Evolutionary conservation across 2,113 vertebrate species (phyloP), one percentile per base, ranked within the genome.

Genomic region (Bujurquina vittata): DNA sequence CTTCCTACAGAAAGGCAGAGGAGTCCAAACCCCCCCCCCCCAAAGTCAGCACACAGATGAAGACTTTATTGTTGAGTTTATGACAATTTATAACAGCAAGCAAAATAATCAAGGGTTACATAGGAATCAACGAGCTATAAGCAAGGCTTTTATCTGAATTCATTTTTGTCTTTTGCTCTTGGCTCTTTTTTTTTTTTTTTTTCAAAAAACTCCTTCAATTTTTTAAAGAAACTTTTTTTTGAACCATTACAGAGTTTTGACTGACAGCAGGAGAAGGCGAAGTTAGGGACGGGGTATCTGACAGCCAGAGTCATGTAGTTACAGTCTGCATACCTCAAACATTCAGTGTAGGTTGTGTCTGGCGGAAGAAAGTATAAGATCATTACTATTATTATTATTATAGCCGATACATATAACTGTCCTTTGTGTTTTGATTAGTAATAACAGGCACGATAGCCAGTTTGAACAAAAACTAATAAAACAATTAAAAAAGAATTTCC

Each of bases 181-280:
- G 0, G 4, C 46, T 12, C 35, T 9, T 77, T 4, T 17, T 12
- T 72, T 72, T 72, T 52, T 52, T 12, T 52, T 72, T 3, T 31
- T 52, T 72, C 55, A 17, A 88, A 56, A 0, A 81, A 33, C 0
- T 84, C 35, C 22, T 37, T 67, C 0, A 84, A 0, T 26, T 12
- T 85, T 31, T 77, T 33, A 9, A 67, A 0, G 0, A 10, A 4
- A 57, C 63, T 73, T 52, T 85, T 87, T 12, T 63, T 0, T 29
- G n/a, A 12, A 2, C 29, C 18, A 0, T 93, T 93, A 82, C 90
- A 93, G 81, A 87, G 88, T 1, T 79, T 6, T 18, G 85, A 81
- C 72, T 83, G 76, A 79, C 91, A 92, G 67, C 91, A 92, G 29
- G 37, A 5, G 52, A 75, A 91, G 1, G 1, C 18, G 33, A 91